Percentiles rank a stretch among this genome's conserved stretches.
phyloP scores from a whole-genome alignment of 23 tunicate genomes.

The Phallusia fumigata region DNA sequence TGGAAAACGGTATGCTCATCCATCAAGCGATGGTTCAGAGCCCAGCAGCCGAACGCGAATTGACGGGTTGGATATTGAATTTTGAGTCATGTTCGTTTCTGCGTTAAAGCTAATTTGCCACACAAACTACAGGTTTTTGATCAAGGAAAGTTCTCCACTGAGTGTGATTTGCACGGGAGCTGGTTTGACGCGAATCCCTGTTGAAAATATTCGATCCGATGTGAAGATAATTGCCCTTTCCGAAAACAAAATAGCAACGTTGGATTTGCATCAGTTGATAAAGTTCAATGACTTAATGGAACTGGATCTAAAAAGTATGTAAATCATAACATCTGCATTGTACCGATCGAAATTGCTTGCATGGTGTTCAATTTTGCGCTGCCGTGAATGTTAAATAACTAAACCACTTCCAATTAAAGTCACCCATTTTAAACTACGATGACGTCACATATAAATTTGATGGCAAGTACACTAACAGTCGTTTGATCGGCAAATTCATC shows the following conservation, averaged over 20 bases:
- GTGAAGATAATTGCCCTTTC: constrained; percentile 24
- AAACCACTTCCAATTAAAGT: too few species aligned
- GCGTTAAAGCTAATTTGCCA: too few species aligned
- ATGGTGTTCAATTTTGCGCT: too few species aligned
- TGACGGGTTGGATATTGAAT: neutral
- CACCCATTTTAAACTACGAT: too few species aligned
- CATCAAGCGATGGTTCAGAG: neutral
- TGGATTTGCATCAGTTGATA: constrained; percentile 14
- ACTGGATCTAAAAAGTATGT: constrained; percentile 41
- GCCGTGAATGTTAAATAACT: too few species aligned
- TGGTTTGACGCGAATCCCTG: constrained; percentile 29
- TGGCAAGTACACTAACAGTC: too few species aligned
- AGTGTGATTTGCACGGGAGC: constrained; percentile 54
- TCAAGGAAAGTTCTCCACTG: neutral
- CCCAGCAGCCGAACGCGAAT: neutral
- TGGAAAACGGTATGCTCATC: constrained; percentile 23
- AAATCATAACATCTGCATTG: neutral
- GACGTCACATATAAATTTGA: too few species aligned
- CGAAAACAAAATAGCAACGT: constrained; percentile 24
- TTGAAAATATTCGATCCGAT: constrained; percentile 37
- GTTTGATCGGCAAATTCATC: too few species aligned
- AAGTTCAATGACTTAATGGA: constrained; percentile 16
- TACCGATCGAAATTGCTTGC: too few species aligned
- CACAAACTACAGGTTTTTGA: neutral
- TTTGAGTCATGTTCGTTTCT: neutral